Conservation (phyloP, 2,797 vertebrate genomes). For the Pagetopsis macropterus region DNA sequence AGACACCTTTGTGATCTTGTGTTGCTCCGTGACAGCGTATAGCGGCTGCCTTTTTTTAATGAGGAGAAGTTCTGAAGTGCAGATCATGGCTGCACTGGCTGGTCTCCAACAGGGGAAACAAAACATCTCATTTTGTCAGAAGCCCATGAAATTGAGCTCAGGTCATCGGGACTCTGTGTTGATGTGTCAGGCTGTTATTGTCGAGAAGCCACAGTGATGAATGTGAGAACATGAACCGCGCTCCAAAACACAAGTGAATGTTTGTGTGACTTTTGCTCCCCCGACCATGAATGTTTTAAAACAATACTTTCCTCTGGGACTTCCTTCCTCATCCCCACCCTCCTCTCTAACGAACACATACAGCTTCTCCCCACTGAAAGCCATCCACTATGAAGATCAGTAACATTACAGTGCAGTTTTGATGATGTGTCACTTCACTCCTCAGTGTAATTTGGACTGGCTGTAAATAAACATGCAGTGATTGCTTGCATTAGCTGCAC, state of each 20-base stretch:
- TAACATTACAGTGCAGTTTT: constrained; percentile 18
- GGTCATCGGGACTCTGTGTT: background rate
- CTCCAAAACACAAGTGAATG: constrained; percentile 29
- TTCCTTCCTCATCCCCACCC: constrained; percentile 33
- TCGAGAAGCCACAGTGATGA: constrained; percentile 24
- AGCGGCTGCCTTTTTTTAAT: constrained; percentile 8
- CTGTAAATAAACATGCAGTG: constrained; percentile 55
- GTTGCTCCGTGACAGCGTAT: constrained; percentile 14
- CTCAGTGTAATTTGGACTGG: constrained; percentile 47
- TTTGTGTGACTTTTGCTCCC: constrained; percentile 42
- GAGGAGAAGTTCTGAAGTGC: constrained; percentile 33
- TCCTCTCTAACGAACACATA: constrained; percentile 16
- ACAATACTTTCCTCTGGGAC: constrained; percentile 50
- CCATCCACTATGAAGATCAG: constrained; percentile 14
- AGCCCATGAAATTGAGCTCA: constrained; percentile 31
- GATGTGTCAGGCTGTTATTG: constrained; percentile 1
- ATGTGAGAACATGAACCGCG: constrained; percentile 33
- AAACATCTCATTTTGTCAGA: constrained; percentile 49
- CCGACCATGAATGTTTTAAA: constrained; percentile 31
- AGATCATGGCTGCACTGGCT: constrained; percentile 34
- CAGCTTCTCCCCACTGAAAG: constrained; percentile 14
- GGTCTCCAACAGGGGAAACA: constrained; percentile 17
- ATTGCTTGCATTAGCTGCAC: constrained; percentile 58
- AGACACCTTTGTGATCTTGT: constrained; percentile 12
- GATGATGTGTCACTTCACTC: constrained; percentile 44